These are phyloP conservation scores for Dolichotis patagonum DNA, from an alignment of 2,113 vertebrate species.

Conservation along the genomic window DNA sequence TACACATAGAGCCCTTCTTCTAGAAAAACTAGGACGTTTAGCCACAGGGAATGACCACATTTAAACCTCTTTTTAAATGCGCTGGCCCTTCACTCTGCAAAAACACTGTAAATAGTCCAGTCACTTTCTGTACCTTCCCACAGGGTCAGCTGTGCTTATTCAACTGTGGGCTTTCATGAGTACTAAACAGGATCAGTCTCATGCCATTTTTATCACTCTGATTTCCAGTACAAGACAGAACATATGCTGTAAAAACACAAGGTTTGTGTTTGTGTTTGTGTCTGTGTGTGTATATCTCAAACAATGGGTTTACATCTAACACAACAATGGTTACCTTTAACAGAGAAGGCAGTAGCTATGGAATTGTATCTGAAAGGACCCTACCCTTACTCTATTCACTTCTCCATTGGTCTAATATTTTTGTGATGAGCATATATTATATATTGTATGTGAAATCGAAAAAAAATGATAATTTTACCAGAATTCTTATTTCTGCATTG, in stretches of 20 bases:
- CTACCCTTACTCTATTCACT: background rate
- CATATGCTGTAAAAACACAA: background rate
- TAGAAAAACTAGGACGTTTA: slow-evolving; percentile 12
- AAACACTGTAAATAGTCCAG: background rate
- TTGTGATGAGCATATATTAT: background rate
- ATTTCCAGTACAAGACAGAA: background rate
- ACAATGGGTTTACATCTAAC: background rate
- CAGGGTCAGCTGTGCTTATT: background rate
- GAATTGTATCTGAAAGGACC: too few relatives aligned
- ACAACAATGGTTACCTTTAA: background rate
- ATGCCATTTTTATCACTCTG: background rate
- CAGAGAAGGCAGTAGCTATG: background rate
- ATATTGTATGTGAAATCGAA: background rate
- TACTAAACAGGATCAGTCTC: background rate
- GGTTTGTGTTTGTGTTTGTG: background rate
- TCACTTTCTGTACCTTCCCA: background rate
- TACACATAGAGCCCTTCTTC: background rate
- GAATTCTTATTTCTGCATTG: background rate
- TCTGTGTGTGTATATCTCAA: background rate
- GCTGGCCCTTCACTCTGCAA: background rate
- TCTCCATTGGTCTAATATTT: background rate
- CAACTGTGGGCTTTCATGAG: background rate
- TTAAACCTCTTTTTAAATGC: background rate
- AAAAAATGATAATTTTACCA: slow-evolving; percentile 10
- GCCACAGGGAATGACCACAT: background rate